A percentile compares a stretch with the other conserved stretches of the same genome.
Evolutionary conservation across 2,113 vertebrate genomes (phyloP).

Genomic region (Triplophysa siluroides): DNA sequence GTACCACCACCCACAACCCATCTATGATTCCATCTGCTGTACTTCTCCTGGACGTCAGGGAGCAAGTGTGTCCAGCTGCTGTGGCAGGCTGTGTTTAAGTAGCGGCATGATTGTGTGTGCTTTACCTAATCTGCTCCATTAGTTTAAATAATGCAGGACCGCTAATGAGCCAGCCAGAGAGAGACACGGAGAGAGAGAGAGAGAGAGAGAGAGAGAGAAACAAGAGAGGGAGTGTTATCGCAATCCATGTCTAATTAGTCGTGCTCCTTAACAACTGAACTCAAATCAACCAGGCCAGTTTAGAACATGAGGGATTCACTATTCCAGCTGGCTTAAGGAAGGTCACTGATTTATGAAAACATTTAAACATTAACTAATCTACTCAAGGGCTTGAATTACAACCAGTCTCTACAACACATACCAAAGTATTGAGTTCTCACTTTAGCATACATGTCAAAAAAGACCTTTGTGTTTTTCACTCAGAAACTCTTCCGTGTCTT

Average conservation of each 20-base stretch:
- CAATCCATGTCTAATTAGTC: slow-evolving; percentile 58
- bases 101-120: slow-evolving; percentile 48
- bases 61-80: slow-evolving; percentile 39
- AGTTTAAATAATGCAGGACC: slow-evolving; percentile 50
- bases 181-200: slow-evolving; percentile 18
- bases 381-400: slow-evolving; percentile 36
- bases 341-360: slow-evolving; percentile 50
- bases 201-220: not conserved
- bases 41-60: slow-evolving; percentile 11
- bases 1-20: slow-evolving; percentile 25
- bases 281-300: slow-evolving; percentile 47
- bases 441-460: slow-evolving; percentile 17
- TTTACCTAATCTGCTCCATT: slow-evolving; percentile 55
- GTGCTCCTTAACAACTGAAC: slow-evolving; percentile 52
- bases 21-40: slow-evolving; percentile 25
- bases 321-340: slow-evolving; percentile 36
- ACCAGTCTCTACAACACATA: slow-evolving; percentile 3
- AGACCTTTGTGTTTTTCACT: not conserved
- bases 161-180: slow-evolving; percentile 52
- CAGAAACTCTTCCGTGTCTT: no score
- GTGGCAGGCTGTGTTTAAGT: slow-evolving; percentile 38
- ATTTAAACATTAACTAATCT: slow-evolving; percentile 27
- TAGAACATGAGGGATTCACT: slow-evolving; percentile 53
- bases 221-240: slow-evolving; percentile 44
- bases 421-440: slow-evolving; percentile 16